Evolutionary conservation across 2,797 vertebrate species (phyloP).

Genomic region (Meda fulgida): DNA sequence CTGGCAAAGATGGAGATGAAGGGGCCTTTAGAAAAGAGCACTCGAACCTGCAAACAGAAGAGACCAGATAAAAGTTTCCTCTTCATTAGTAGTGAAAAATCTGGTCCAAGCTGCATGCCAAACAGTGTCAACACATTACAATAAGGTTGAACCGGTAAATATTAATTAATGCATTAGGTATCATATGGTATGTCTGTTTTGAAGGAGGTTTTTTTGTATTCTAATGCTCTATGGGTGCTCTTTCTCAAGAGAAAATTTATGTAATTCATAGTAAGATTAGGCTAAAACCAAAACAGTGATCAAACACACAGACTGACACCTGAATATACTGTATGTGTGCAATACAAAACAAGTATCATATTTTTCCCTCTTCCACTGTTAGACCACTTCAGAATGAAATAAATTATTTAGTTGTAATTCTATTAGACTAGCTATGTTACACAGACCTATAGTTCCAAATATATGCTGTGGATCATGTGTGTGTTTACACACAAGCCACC

Average conservation of each 20-base stretch:
- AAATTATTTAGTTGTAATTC: conserved; percentile 5
- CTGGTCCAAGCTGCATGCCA: neutral
- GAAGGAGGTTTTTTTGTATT: neutral
- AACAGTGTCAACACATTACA: neutral
- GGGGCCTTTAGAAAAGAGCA: conserved; percentile 95
- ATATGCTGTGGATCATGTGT: conserved; percentile 1
- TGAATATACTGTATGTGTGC: neutral
- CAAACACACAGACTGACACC: neutral
- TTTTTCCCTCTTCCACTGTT: neutral
- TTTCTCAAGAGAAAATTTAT: neutral
- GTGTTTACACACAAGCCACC: conserved; percentile 7
- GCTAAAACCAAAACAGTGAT: neutral
- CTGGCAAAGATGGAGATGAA: conserved; percentile 98
- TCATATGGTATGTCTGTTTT: neutral
- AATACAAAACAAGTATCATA: neutral
- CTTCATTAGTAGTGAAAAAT: neutral
- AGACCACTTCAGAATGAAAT: neutral
- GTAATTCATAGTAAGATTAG: neutral
- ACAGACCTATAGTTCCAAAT: neutral
- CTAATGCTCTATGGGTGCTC: neutral
- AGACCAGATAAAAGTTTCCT: neutral
- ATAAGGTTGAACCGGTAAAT: no score
- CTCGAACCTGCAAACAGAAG: conserved; percentile 82
- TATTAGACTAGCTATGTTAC: neutral
- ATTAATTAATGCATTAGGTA: neutral